A percentile compares a stretch with the other conserved stretches of the same genome.
Evolutionary conservation across 53 echinoderm and acorn worm species (phyloP).

Genomic region (Pentamera pediparva): DNA sequence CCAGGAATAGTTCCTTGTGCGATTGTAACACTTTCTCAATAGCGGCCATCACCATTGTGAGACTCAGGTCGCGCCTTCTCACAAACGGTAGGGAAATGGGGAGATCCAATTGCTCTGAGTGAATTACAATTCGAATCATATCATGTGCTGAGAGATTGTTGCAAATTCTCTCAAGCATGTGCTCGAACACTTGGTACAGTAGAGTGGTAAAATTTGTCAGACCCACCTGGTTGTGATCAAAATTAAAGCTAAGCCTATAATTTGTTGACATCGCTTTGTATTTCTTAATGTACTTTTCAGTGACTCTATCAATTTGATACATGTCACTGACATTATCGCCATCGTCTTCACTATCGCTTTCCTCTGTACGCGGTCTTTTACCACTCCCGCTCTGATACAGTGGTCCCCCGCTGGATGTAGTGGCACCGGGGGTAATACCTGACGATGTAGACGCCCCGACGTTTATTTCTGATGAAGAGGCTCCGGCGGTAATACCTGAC

Average conservation of each 20-base stretch:
- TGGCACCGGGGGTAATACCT: too few relatives aligned
- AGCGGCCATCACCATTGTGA: neutral
- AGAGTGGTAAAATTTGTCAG: too few relatives aligned
- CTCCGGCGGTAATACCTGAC: too few relatives aligned
- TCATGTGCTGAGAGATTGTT: neutral
- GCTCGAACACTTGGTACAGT: neutral
- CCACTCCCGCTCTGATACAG: too few relatives aligned
- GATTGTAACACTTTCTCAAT: conserved; percentile 23
- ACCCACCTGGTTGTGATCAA: too few relatives aligned
- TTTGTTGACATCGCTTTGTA: conserved; percentile 25
- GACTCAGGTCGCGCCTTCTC: conserved; percentile 1
- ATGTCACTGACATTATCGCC: neutral
- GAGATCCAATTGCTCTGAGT: conserved; percentile 10
- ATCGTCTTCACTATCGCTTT: neutral
- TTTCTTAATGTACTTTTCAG: conserved; percentile 28
- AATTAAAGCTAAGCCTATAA: conserved; percentile 10
- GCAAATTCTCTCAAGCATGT: neutral
- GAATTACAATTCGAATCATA: conserved; percentile 1
- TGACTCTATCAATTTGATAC: conserved; percentile 15
- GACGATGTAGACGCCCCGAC: conserved; percentile 8
- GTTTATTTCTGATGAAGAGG: neutral
- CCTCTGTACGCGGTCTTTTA: neutral
- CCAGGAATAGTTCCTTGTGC: conserved; percentile 14
- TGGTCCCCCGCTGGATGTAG: too few relatives aligned
- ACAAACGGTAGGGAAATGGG: conserved; percentile 29